A percentile compares a stretch with the other conserved stretches of the same genome.
Conservation (phyloP, 2,797 vertebrate species). For the Apogon hyalosoma region DNA sequence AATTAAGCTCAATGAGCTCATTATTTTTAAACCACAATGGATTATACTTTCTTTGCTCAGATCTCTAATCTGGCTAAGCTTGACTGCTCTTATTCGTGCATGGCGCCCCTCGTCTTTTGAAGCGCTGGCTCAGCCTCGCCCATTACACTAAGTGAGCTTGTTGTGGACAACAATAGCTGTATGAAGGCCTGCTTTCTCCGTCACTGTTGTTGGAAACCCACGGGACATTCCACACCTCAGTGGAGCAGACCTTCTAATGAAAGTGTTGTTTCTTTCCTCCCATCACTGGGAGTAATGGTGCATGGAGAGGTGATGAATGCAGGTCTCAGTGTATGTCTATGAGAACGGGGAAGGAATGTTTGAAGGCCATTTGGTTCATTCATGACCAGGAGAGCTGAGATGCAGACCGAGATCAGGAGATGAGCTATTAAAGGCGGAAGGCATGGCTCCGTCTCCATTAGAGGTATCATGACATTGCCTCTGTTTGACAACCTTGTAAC, state of each 20-base stretch:
- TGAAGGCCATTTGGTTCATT: constrained; percentile 71
- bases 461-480: constrained; percentile 59
- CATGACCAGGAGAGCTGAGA: constrained; percentile 64
- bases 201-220: constrained; percentile 72
- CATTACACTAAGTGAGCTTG: constrained; percentile 81
- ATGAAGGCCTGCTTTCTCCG: constrained; percentile 74
- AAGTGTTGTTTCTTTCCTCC: constrained; percentile 81
- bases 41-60: constrained; percentile 61
- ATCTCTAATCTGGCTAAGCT: constrained; percentile 75
- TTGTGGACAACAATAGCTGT: constrained; percentile 76
- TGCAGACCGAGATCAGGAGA: constrained; percentile 68
- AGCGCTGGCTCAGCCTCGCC: constrained; percentile 62
- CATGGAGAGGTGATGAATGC: constrained; percentile 80
- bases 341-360: constrained; percentile 72
- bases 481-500: constrained; percentile 58
- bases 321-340: constrained; percentile 69
- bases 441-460: constrained; percentile 62
- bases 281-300: constrained; percentile 82
- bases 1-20: constrained; percentile 62
- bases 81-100: constrained; percentile 75
- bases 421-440: constrained; percentile 62
- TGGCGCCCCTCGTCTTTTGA: constrained; percentile 67
- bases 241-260: constrained; percentile 77
- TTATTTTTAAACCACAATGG: constrained; percentile 65
- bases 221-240: constrained; percentile 81